Percentiles rank a stretch among this genome's conserved stretches.
Evolutionary conservation across 1,140 invertebrate species (phyloP).

Genomic region (Drosophila funebris): DNA sequence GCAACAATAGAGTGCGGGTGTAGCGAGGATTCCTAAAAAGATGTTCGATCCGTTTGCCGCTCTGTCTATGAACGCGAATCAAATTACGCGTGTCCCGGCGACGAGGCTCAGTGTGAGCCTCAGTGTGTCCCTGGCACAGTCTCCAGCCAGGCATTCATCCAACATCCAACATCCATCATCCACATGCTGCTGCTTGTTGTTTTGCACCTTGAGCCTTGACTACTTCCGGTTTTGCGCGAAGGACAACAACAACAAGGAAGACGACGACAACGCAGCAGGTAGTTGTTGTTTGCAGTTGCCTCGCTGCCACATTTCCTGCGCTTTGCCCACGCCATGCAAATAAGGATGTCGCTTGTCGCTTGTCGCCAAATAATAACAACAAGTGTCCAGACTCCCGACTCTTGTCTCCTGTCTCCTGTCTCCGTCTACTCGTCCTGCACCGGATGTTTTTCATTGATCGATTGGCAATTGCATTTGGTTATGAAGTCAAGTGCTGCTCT

Average conservation of each 20-base stretch:
- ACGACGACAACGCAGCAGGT: conserved; percentile 52
- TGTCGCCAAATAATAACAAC: conserved; percentile 65
- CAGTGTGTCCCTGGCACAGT: not conserved
- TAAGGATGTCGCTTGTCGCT: conserved; percentile 61
- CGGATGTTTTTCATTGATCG: conserved; percentile 60
- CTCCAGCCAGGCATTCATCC: not conserved
- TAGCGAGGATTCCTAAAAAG: not conserved
- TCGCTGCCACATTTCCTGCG: conserved; percentile 66
- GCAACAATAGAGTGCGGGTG: conserved; percentile 16
- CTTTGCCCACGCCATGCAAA: conserved; percentile 64
- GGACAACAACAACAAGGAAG: conserved; percentile 52
- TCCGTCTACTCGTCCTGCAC: conserved; percentile 3
- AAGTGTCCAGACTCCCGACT: conserved; percentile 39
- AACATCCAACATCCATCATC: conserved; percentile 70
- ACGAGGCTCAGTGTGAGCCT: not conserved
- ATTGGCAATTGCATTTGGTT: conserved; percentile 31
- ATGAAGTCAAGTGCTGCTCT: not conserved
- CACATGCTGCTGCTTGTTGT: conserved; percentile 61
- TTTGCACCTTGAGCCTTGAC: conserved; percentile 79
- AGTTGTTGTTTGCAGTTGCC: conserved; percentile 53
- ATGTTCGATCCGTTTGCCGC: conserved; percentile 5
- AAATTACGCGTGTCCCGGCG: conserved; percentile 60
- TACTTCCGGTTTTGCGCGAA: conserved; percentile 78
- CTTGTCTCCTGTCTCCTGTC: not conserved
- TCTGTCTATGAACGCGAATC: conserved; percentile 68